Evolutionary conservation across 2,113 vertebrate species (phyloP), one percentile per base, ranked within the genome.

Genomic region (Electrona antarctica): DNA sequence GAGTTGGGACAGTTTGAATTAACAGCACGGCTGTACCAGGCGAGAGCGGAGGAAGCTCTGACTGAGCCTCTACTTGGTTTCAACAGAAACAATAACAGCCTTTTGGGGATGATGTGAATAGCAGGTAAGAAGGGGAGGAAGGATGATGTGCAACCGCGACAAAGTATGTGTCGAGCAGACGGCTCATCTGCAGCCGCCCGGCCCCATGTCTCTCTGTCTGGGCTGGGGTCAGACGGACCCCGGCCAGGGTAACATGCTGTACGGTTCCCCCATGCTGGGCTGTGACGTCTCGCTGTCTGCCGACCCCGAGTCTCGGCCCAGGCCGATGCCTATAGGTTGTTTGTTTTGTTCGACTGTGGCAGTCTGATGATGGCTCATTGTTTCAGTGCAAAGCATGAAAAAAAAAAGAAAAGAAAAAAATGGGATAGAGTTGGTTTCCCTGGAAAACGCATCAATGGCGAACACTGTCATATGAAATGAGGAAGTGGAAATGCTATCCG

Each of bases 81-180:
- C 7, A 64, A 61, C 54, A 69, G 77, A 78, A 88, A 87, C 87
- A 52, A 85, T 86, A 89, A 76, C 75, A 85, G 14, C 71, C 51
- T 65, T 60, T 8, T 3, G 12, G 41, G 69, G 69, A 66, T 88
- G 73, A 90, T 88, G 71, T 67, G 70, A 83, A 89, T 72, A 87
- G 76, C 83, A 89, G 85, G 59, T 47, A 75, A 56, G 52, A 58
- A 73, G 60, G 64, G 71, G 57, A 69, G 74, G 67, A 81, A 69
- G 73, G 70, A 89, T 77, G 71, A 69, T 66, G 77, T 73, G 65
- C 66, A 78, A 52, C 47, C 71, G 14, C n/a, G 13, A 61, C 62
- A 81, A 85, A 77, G 78, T 73, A 52, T 51, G 63, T 74, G 77
- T 76, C 29, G 62, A 60, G 71, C 50, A 74, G 74, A 86, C 45